Evolutionary conservation across 2,113 vertebrate species (phyloP).

Genomic region (Acanthochromis polyacanthus): DNA sequence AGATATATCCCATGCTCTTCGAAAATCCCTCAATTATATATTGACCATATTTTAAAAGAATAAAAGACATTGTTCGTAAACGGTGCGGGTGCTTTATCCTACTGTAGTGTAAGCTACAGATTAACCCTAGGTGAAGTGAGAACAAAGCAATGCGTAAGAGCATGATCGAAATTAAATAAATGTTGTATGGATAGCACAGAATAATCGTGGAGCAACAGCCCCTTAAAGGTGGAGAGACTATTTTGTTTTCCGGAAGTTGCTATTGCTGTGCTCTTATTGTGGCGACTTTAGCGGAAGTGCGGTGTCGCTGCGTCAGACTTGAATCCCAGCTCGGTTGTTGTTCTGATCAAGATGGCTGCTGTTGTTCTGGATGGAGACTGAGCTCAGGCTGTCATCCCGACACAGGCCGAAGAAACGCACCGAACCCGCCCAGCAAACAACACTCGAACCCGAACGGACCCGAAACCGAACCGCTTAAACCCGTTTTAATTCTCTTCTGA

Average conservation of each 20-base stretch:
- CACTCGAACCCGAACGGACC: background rate
- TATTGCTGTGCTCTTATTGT: constrained; percentile 38
- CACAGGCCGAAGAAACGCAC: constrained; percentile 32
- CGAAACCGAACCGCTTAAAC: background rate
- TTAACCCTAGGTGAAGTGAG: too few species aligned
- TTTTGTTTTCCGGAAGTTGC: constrained; percentile 5
- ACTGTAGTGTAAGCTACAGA: too few species aligned
- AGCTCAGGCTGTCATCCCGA: constrained; percentile 18
- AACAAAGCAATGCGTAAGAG: too few species aligned
- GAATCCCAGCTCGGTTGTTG: constrained; percentile 7
- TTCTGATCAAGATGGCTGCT: constrained; percentile 73
- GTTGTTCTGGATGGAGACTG: constrained; percentile 59
- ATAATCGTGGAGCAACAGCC: too few species aligned
- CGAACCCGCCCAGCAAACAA: background rate
- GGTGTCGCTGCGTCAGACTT: background rate
- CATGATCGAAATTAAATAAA: too few species aligned
- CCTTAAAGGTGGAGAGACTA: too few species aligned
- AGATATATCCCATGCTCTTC: too few species aligned
- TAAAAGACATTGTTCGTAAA: too few species aligned
- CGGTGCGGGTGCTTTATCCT: too few species aligned
- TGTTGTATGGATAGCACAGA: too few species aligned
- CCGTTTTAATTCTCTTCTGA: background rate
- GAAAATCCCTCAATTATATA: too few species aligned
- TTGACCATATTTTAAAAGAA: too few species aligned
- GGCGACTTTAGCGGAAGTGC: background rate